A percentile compares a stretch with the other conserved stretches of the same genome.
phyloP scores from a whole-genome alignment of 2,888 invertebrate species.

The Drosophila nigritarsus region DNA sequence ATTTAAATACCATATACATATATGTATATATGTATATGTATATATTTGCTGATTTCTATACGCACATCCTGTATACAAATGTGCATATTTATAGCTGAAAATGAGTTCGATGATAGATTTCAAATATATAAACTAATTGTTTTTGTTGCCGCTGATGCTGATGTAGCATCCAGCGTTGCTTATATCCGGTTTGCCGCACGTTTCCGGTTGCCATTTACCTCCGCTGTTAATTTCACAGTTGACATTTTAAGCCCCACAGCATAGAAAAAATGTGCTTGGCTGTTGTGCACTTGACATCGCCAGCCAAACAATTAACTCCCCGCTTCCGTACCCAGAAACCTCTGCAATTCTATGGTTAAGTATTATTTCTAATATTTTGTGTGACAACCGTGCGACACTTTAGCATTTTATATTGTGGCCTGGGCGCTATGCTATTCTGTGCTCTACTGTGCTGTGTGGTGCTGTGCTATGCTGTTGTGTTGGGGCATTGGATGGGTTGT shows the following conservation, averaged over 20 bases:
- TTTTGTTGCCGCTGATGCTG: constrained; percentile 31
- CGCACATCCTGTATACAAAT: constrained; percentile 3
- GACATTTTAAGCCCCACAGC: constrained; percentile 53
- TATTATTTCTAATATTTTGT: constrained; percentile 82
- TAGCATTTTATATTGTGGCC: constrained; percentile 64
- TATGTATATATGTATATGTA: neutral
- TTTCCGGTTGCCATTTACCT: constrained; percentile 80
- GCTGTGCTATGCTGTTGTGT: constrained; percentile 1
- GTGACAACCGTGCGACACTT: constrained; percentile 80
- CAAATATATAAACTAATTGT: constrained; percentile 31
- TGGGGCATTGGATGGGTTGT: constrained; percentile 19
- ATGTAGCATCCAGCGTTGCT: constrained; percentile 56
- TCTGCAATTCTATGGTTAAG: constrained; percentile 80
- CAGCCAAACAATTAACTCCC: constrained; percentile 65
- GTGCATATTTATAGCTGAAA: constrained; percentile 26
- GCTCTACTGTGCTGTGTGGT: neutral
- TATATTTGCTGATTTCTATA: constrained; percentile 11
- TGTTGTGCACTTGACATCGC: constrained; percentile 14
- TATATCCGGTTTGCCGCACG: constrained; percentile 79
- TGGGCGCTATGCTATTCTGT: constrained; percentile 8
- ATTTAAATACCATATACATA: constrained; percentile 42
- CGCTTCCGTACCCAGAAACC: constrained; percentile 48
- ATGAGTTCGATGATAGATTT: constrained; percentile 61
- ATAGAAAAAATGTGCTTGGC: constrained; percentile 19
- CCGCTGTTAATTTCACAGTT: constrained; percentile 70